Evolutionary conservation across 2,113 vertebrate genomes (phyloP), one percentile per base, ranked within the genome.

Genomic region (Columba janthina): DNA sequence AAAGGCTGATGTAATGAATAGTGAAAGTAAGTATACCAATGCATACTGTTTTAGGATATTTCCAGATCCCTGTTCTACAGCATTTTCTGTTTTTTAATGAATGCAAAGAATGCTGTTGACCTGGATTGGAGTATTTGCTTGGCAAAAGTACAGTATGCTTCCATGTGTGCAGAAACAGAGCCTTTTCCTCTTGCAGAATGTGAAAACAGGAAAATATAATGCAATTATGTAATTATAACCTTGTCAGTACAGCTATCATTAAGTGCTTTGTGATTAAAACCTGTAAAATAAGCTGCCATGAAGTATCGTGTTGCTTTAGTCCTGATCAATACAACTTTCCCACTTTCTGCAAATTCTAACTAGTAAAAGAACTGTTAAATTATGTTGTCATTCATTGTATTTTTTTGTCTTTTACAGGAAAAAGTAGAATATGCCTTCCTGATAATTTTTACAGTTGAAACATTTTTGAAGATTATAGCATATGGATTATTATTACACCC

Each of bases 391-490:
- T 61, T 71, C 12, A 58, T 31, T 71, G 32, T 88, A 4, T 89
- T 67, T 92, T 78, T 95, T 91, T 97, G 22, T 98, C 67, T 98
- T 94, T 97, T 90, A 73, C 98, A 99, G 99, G 99, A 99, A 99
- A 99, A 99, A 98, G 99, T 99, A 97, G 99, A 99, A 99, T 99
- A 99, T 99, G 99, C 99, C 99, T 99, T 99, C 98, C 99, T 99
- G 98, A 99, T 99, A 97, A 99, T 99, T 98, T 99, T 99, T 98
- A 99, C 99, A 96, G 99, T 99, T 92, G 99, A 99, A 98, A 99
- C 99, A 92, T 99, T 99, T 98, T 98, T 99, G 98, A 99, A 99
- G 99, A 99, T 99, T 97, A 99, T 99, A 88, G 99, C 99, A 11
- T 99, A 99, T 91, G 99, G 99, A 98, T 98, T 99, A 98, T 98